Evolutionary conservation across 92 coral and sea anemone species (phyloP), one percentile per base, ranked within the genome.

Genomic region (Epizoanthus illoricatus): DNA sequence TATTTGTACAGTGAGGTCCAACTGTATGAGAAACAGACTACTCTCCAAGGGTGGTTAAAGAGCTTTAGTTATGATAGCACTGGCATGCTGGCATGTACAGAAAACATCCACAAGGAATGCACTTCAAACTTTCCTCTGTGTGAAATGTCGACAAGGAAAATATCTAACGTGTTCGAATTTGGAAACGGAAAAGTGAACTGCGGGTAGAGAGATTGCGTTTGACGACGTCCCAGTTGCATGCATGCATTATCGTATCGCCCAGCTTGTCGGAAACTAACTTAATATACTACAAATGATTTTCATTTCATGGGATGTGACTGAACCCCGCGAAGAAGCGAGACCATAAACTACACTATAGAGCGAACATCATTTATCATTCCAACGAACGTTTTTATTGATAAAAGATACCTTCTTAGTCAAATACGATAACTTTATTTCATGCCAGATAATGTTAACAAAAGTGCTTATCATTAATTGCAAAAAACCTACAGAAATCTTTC

Each of bases 41-140:
- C 5, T 18, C 82, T 69, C 70, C 16, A 78, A 64, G 82, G 82
- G 82, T 63, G 82, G 82, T 64, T 61, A 78, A 78, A 45, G 59
- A 63, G 71, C 54, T 61, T 63, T 78, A 61, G 67, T 20, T 45
- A 63, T 78, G 64, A 42, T 41, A 78, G 9, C 72, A 63, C 21
- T 62, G 71, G 24, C 39, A 78, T 56, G 57, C 21, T 62, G 71
- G 24, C 39, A 78, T 56, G 57, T 20, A 56, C 71, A 62, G 52
- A 63, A 28, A 78, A 78, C 70, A 64, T n/a, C 42, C 64, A 43
- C 40, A 45, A 56, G 20, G 43, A 60, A 12, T 68, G 70, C 49
- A 17, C 82, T 78, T 78, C 19, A 78, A 66, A 63, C 40, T 41
- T 45, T 63, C 61, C 23, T 78, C 60, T 41, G 16, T 42, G 20